phyloP scores from a whole-genome alignment of 2,113 vertebrate species.

The Sisor rabdophorus region DNA sequence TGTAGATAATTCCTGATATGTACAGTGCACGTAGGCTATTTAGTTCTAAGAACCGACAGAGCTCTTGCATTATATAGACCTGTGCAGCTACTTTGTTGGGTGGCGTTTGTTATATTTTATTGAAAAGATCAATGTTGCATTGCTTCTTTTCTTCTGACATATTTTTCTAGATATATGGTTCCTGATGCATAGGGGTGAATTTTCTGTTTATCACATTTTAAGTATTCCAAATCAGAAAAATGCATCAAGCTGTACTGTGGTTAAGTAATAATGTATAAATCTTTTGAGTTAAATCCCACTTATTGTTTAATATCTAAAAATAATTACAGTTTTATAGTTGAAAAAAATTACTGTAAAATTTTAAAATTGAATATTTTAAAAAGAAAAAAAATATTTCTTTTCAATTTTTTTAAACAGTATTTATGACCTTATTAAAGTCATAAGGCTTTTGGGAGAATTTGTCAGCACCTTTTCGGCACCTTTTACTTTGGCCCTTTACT shows the following conservation, averaged over 20 bases:
- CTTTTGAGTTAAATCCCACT: not conserved
- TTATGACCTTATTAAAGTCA: not conserved
- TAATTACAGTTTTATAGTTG: no score
- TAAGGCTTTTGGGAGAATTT: not conserved
- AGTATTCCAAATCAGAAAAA: not conserved
- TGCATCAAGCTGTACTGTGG: not conserved
- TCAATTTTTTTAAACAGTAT: not conserved
- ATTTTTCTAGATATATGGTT: not conserved
- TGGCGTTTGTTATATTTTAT: conserved; percentile 13
- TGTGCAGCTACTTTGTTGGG: conserved; percentile 26
- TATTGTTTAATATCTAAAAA: not conserved
- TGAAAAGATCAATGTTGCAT: not conserved
- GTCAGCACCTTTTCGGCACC: no score
- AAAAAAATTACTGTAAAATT: not conserved
- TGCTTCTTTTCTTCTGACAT: not conserved
- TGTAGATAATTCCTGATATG: conserved; percentile 52
- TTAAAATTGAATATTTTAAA: no score
- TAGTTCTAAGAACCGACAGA: not conserved
- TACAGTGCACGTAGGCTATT: conserved; percentile 47
- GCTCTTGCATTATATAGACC: not conserved
- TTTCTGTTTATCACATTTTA: not conserved
- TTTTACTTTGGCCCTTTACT: no score
- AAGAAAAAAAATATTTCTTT: not conserved
- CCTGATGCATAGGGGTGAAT: not conserved
- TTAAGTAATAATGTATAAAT: not conserved